Conservation (phyloP, 2,113 vertebrate species). For the Zosterops pallidus region DNA sequence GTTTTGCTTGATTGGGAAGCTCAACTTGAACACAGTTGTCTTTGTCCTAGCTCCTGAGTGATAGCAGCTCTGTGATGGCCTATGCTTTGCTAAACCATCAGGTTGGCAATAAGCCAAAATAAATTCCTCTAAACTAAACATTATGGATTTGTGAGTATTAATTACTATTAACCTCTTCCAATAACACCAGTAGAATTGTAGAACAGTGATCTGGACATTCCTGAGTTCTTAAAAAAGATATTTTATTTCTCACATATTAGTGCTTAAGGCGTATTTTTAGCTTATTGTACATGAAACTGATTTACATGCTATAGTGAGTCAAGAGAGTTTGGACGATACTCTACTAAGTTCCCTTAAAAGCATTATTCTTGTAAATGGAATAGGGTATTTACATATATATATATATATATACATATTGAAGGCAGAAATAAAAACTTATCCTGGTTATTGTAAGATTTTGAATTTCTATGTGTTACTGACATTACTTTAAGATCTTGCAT, state of each 20-base stretch:
- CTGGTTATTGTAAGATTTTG: background rate
- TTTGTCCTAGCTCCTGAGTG: background rate
- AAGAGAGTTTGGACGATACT: background rate
- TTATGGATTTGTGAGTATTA: background rate
- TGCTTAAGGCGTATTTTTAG: accelerated
- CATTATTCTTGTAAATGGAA: background rate
- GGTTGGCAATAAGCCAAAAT: background rate
- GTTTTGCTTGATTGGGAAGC: background rate
- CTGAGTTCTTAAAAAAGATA: background rate
- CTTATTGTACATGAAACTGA: background rate
- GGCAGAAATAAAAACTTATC: background rate
- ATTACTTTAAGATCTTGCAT: background rate
- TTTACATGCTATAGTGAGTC: background rate
- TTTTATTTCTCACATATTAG: background rate
- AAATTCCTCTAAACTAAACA: background rate
- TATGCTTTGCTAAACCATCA: background rate
- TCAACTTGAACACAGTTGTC: background rate
- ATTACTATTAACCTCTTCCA: background rate
- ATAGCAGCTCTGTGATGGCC: background rate
- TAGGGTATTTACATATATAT: background rate
- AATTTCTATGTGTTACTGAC: background rate
- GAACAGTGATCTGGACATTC: background rate
- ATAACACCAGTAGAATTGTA: background rate
- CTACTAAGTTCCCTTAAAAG: background rate
- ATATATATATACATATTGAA: background rate